Conservation (phyloP, 2,888 invertebrate genomes). For the Lapara coniferarum region DNA sequence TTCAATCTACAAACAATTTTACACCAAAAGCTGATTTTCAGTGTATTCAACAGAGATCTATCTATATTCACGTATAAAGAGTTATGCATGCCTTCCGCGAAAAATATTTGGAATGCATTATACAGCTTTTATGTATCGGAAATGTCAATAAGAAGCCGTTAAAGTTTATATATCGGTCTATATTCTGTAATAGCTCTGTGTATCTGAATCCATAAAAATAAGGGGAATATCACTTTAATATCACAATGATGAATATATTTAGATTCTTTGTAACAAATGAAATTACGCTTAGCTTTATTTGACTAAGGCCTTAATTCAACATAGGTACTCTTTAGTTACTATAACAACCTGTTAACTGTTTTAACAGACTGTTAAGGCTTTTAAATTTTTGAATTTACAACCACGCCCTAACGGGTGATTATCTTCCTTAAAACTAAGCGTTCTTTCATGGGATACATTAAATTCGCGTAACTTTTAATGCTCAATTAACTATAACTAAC, state of each 20-base stretch:
- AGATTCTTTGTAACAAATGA: slow-evolving; percentile 2
- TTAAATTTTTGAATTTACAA: no score
- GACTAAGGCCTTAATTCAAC: background rate
- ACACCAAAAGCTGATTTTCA: background rate
- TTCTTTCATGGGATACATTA: no score
- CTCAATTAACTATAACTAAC: no score
- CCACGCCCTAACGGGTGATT: no score
- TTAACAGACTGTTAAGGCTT: no score
- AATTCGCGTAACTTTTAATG: no score
- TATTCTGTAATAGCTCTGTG: slow-evolving; percentile 1
- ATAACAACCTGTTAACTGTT: no score
- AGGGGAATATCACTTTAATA: background rate
- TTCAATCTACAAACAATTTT: background rate
- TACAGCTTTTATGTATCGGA: slow-evolving; percentile 2
- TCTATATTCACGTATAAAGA: background rate
- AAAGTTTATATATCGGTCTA: slow-evolving; percentile 4
- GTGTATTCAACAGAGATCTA: background rate
- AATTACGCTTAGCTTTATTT: background rate
- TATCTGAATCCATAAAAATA: slow-evolving; percentile 3
- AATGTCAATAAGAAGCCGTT: background rate
- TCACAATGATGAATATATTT: background rate
- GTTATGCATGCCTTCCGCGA: background rate
- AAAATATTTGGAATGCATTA: slow-evolving; percentile 11
- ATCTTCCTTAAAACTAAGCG: no score
- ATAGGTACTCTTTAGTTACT: no score